A percentile compares a stretch with the other conserved stretches of the same genome.
Evolutionary conservation across 2,797 vertebrate genomes (phyloP).

Genomic region (Delichon dasypus): DNA sequence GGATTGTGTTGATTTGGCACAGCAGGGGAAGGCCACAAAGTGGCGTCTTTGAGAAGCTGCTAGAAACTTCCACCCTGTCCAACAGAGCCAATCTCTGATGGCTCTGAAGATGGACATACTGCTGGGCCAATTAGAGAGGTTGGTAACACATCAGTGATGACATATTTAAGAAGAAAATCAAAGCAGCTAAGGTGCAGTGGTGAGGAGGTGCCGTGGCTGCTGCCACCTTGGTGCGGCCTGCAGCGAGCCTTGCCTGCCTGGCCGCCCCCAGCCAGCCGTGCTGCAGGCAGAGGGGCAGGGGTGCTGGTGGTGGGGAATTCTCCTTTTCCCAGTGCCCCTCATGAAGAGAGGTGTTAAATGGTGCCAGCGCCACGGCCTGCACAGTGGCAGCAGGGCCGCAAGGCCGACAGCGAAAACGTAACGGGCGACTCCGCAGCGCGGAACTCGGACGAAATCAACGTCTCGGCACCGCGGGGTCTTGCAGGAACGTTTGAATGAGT

Average conservation of each 20-base stretch:
- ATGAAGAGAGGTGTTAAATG: background rate
- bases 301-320: background rate
- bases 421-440: rapidly evolving
- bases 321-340: too few species aligned
- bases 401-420: rapidly evolving
- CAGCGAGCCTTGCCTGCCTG: background rate
- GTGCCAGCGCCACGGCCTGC: rapidly evolving
- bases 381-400: background rate
- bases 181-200: rapidly evolving
- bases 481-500: background rate
- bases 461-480: too few species aligned
- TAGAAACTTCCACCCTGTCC: background rate
- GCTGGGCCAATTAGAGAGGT: background rate
- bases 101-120: background rate
- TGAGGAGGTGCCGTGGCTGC: background rate
- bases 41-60: background rate
- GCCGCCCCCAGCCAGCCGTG: background rate
- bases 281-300: background rate
- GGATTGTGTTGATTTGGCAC: background rate
- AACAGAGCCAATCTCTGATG: background rate
- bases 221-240: background rate
- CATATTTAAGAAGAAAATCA: background rate
- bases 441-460: background rate
- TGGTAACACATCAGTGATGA: background rate
- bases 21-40: background rate